phyloP scores from a whole-genome alignment of 2,888 invertebrate species.

The Drosophila villosipedis region DNA sequence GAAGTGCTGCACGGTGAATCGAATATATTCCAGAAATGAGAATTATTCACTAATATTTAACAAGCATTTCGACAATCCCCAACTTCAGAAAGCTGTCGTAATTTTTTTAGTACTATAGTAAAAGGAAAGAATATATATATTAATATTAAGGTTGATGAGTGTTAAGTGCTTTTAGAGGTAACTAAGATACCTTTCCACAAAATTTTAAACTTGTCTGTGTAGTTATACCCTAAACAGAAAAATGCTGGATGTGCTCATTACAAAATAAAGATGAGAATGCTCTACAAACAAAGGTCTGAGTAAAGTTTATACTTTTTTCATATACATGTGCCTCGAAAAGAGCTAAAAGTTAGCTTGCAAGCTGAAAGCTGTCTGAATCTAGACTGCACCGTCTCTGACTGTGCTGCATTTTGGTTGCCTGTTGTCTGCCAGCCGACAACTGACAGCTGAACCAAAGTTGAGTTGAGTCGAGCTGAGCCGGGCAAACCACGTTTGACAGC shows the following conservation, averaged over 20 bases:
- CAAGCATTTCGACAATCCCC: neutral
- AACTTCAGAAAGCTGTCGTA: too few relatives aligned
- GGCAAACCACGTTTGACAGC: slow-evolving; percentile 53
- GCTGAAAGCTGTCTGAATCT: neutral
- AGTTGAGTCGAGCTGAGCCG: slow-evolving; percentile 22
- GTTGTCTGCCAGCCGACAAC: slow-evolving; percentile 32
- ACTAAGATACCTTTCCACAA: too few relatives aligned
- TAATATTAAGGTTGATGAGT: too few relatives aligned
- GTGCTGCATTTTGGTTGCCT: slow-evolving; percentile 3
- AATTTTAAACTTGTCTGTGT: too few relatives aligned
- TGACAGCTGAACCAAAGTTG: slow-evolving; percentile 50
- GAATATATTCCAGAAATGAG: neutral
- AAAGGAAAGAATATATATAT: too few relatives aligned
- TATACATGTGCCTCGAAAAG: neutral
- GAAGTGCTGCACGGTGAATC: neutral
- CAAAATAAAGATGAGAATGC: too few relatives aligned
- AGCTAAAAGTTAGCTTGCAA: neutral
- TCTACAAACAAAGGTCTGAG: neutral
- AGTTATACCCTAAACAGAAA: too few relatives aligned
- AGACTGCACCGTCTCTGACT: slow-evolving; percentile 14
- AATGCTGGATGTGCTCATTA: too few relatives aligned
- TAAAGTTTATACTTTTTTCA: too few relatives aligned
- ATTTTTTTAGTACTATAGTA: too few relatives aligned
- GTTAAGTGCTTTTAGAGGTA: too few relatives aligned
- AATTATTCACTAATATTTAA: neutral